These are phyloP conservation scores for Nerophis lumbriciformis DNA, from an alignment of 2,113 vertebrate species.

Conservation along the genomic window DNA sequence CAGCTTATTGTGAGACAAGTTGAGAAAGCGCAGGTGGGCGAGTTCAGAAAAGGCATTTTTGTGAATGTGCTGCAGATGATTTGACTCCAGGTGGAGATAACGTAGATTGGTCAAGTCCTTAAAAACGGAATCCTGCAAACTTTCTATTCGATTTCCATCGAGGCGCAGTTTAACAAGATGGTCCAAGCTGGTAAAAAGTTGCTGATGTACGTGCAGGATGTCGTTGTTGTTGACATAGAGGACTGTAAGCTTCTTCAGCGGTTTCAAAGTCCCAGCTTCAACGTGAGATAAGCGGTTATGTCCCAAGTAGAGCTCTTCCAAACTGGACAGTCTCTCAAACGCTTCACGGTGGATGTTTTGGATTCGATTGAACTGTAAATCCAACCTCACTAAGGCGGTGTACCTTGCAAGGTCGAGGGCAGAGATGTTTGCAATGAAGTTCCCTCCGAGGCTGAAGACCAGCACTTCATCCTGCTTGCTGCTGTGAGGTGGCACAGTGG, in stretches of 20 bases:
- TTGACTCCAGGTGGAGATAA: constrained; percentile 88
- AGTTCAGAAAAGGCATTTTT: constrained; percentile 80
- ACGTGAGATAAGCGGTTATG: constrained; percentile 82
- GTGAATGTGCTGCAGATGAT: constrained; percentile 84
- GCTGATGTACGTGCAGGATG: constrained; percentile 71
- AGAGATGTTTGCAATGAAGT: constrained; percentile 88
- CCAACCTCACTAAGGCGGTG: constrained; percentile 78
- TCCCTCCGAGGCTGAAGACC: constrained; percentile 88
- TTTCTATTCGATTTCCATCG: constrained; percentile 81
- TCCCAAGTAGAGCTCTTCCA: constrained; percentile 92
- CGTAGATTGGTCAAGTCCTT: constrained; percentile 78
- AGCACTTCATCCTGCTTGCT: constrained; percentile 72
- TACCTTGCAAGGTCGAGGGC: constrained; percentile 81
- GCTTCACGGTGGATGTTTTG: constrained; percentile 80
- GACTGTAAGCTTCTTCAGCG: constrained; percentile 80
- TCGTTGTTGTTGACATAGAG: constrained; percentile 85
- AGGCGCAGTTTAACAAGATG: constrained; percentile 84
- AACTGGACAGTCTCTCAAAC: constrained; percentile 79
- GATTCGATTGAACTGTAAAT: constrained; percentile 92
- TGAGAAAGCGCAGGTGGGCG: constrained; percentile 83
- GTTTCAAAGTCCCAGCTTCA: constrained; percentile 74
- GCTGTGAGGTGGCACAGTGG: constrained; percentile 73
- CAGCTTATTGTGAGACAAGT: constrained; percentile 86
- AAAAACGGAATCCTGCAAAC: constrained; percentile 81
- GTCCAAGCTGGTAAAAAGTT: constrained; percentile 76